Evolutionary conservation across 2,797 vertebrate genomes (phyloP).

Genomic region (Ambastaia sidthimunki): DNA sequence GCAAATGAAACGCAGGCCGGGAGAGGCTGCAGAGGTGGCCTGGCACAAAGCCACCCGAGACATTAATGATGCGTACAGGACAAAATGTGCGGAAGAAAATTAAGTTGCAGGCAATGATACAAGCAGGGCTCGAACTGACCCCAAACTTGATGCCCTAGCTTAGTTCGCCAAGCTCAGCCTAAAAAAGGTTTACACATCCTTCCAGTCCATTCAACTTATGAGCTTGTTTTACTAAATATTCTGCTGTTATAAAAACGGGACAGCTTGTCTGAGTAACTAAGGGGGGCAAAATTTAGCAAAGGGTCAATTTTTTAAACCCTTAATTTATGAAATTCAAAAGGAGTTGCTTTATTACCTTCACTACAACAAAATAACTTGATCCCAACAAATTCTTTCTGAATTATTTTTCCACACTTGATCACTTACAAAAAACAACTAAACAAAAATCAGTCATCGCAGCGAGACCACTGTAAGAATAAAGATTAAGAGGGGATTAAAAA

Average conservation of each 20-base stretch:
- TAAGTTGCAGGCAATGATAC: background rate
- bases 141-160: no score
- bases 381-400: no score
- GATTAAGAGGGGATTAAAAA: background rate
- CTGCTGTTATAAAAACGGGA: background rate
- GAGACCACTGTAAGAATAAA: background rate
- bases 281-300: background rate
- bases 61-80: background rate
- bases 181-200: background rate
- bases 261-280: background rate
- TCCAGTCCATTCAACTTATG: background rate
- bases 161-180: no score
- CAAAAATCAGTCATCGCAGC: constrained; percentile 2
- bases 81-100: background rate
- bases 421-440: background rate
- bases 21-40: background rate
- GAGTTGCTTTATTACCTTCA: background rate
- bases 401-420: background rate
- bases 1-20: background rate
- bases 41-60: background rate
- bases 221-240: background rate
- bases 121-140: no score
- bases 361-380: background rate
- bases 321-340: background rate
- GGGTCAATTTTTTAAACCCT: background rate